These are phyloP conservation scores for Lycodopsis pacificus DNA, from an alignment of 2,797 vertebrate species.

Conservation along the genomic window DNA sequence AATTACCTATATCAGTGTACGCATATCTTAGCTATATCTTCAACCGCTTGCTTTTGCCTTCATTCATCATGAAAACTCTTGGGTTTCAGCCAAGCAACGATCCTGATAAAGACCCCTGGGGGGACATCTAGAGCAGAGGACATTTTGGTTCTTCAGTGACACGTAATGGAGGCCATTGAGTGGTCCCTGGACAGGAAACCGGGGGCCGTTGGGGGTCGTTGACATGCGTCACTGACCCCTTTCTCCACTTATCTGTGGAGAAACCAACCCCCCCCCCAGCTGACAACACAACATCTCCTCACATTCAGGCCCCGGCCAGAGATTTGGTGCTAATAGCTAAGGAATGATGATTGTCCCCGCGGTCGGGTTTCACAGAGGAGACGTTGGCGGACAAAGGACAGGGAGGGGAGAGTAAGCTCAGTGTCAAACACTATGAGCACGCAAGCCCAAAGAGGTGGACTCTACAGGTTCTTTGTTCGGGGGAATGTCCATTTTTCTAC, in stretches of 20 bases:
- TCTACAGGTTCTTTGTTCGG: not conserved
- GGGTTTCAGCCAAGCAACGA: slow-evolving; percentile 71
- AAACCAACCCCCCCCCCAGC: slow-evolving; percentile 64
- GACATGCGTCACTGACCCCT: slow-evolving; percentile 76
- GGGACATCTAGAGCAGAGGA: slow-evolving; percentile 66
- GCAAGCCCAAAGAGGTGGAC: not conserved
- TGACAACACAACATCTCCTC: slow-evolving; percentile 79
- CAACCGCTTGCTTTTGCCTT: slow-evolving; percentile 58
- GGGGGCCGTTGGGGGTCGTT: slow-evolving; percentile 70
- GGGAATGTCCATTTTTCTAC: not conserved
- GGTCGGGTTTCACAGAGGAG: slow-evolving; percentile 71
- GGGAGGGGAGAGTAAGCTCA: slow-evolving; percentile 38
- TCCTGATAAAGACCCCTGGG: slow-evolving; percentile 66
- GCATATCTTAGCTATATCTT: slow-evolving; percentile 73
- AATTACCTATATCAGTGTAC: slow-evolving; percentile 66
- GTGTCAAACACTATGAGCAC: slow-evolving; percentile 40
- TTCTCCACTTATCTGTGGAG: slow-evolving; percentile 74
- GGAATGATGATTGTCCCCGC: slow-evolving; percentile 74
- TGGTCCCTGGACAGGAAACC: slow-evolving; percentile 75
- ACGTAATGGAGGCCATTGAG: slow-evolving; percentile 74
- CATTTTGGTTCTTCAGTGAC: slow-evolving; percentile 79
- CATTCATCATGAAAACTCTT: slow-evolving; percentile 74
- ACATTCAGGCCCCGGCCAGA: slow-evolving; percentile 63
- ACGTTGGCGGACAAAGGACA: slow-evolving; percentile 60
- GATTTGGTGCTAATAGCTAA: slow-evolving; percentile 76